Conservation (phyloP, 2,113 vertebrate genomes). For the Tachuris rubrigastra region DNA sequence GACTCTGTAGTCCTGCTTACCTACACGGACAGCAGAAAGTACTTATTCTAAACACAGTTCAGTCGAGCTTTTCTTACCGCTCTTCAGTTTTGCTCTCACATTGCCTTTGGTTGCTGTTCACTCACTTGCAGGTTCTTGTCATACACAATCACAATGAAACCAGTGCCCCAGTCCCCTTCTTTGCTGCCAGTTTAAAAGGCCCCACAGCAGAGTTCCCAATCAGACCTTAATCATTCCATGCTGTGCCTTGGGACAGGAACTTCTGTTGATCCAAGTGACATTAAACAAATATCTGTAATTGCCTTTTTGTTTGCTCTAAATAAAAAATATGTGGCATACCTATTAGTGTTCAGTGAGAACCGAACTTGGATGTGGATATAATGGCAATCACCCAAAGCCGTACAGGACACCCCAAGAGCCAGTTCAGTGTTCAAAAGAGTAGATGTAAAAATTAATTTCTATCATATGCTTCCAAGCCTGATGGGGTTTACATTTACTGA, state of each 20-base stretch:
- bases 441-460: background rate
- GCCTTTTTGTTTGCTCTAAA: background rate
- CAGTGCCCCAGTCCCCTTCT: background rate
- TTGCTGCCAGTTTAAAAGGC: background rate
- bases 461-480: background rate
- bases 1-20: background rate
- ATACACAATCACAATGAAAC: background rate
- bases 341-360: background rate
- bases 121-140: background rate
- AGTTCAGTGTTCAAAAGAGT: background rate
- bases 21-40: background rate
- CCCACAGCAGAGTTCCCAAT: background rate
- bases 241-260: background rate
- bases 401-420: background rate
- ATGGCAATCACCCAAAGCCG: background rate
- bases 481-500: background rate
- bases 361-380: background rate
- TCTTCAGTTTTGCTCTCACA: background rate
- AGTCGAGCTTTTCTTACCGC: background rate
- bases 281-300: background rate
- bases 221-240: background rate
- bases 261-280: background rate
- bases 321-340: rapidly evolving
- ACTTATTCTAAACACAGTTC: background rate
- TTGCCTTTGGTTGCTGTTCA: background rate